Evolutionary conservation across 2,888 invertebrate species (phyloP).

Genomic region (Zhuqinia jingwanae): DNA sequence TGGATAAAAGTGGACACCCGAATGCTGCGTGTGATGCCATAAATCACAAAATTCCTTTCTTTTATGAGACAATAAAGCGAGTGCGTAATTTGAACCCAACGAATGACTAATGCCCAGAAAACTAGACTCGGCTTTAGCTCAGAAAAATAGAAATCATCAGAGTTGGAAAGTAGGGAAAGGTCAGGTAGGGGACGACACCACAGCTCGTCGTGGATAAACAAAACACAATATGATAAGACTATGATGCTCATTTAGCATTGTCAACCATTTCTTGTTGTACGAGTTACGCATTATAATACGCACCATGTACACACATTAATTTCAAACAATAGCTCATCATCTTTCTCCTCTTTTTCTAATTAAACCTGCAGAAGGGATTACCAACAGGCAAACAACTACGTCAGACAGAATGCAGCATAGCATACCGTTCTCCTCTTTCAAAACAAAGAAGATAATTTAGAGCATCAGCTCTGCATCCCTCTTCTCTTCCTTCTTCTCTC

Average conservation of each 20-base stretch:
- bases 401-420: too few species aligned
- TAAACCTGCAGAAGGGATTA: slow-evolving; percentile 17
- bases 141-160: too few species aligned
- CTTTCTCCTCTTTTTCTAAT: slow-evolving; percentile 3
- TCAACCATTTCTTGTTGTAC: too few species aligned
- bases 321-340: slow-evolving; percentile 15
- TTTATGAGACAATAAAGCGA: slow-evolving; percentile 41
- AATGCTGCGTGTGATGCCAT: slow-evolving; percentile 19
- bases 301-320: too few species aligned
- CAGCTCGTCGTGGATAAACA: too few species aligned
- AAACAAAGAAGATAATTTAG: slow-evolving; percentile 47
- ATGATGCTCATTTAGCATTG: background rate
- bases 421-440: slow-evolving; percentile 18
- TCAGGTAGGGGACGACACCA: slow-evolving; percentile 41
- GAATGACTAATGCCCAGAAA: slow-evolving; percentile 45
- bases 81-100: slow-evolving; percentile 11
- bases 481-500: background rate
- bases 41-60: slow-evolving; percentile 21
- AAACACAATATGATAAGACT: background rate
- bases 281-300: too few species aligned
- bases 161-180: slow-evolving; percentile 47
- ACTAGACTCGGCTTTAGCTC: too few species aligned
- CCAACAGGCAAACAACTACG: slow-evolving; percentile 25
- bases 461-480: slow-evolving; percentile 5
- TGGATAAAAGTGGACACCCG: slow-evolving; percentile 41